These are phyloP conservation scores for Torymus texanus DNA, from an alignment of 2,888 invertebrate genomes.

Conservation along the genomic window DNA sequence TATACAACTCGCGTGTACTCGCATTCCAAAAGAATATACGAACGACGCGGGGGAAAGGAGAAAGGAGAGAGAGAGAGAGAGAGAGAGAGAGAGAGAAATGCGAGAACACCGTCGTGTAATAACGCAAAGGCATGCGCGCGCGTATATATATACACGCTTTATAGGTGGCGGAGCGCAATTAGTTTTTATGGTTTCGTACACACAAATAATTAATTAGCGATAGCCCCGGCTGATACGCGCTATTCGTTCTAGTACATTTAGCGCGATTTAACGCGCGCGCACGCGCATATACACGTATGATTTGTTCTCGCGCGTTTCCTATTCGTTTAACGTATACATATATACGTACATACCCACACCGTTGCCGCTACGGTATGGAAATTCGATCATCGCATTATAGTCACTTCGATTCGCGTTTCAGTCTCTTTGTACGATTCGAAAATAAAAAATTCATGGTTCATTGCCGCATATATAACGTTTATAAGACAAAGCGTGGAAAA, in stretches of 20 bases:
- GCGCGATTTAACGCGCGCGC: background rate
- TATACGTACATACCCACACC: too few species aligned
- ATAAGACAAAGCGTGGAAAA: too few species aligned
- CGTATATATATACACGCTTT: too few species aligned
- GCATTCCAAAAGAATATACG: background rate
- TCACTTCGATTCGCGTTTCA: background rate
- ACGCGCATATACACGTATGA: background rate
- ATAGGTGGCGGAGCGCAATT: conserved; percentile 27
- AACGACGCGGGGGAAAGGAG: background rate
- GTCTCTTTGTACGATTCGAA: too few species aligned
- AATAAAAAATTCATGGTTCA: background rate
- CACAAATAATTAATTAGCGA: conserved; percentile 42
- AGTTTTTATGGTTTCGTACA: conserved; percentile 27
- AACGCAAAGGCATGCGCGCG: too few species aligned
- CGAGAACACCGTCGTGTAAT: background rate
- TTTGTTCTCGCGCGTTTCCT: conserved; percentile 28
- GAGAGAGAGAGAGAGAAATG: background rate
- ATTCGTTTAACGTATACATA: background rate
- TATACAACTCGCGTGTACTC: too few species aligned
- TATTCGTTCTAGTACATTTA: background rate
- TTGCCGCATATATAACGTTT: too few species aligned
- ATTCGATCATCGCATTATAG: conserved; percentile 13
- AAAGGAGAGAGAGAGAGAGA: background rate
- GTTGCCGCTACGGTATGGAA: background rate
- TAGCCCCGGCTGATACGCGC: conserved; percentile 11